phyloP scores from a whole-genome alignment of 1,140 invertebrate genomes.

The Varroa destructor region DNA sequence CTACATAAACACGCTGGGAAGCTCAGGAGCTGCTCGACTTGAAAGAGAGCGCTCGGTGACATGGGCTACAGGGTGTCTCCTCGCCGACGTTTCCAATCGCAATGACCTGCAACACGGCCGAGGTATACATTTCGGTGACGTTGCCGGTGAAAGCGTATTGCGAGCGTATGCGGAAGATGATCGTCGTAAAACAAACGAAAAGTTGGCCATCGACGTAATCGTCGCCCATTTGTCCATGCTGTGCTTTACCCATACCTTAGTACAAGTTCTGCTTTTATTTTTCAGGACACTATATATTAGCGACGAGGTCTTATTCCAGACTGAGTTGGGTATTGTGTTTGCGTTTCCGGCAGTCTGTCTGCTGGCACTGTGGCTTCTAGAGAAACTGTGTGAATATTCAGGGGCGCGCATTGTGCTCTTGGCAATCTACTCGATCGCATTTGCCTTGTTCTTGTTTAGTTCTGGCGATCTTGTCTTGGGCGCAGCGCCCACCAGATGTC shows the following conservation, averaged over 20 bases:
- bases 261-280: not conserved
- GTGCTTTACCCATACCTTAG: not conserved
- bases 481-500: not conserved
- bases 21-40: no score
- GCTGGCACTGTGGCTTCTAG: not conserved
- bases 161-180: no score
- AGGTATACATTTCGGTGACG: no score
- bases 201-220: no score
- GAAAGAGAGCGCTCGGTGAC: no score
- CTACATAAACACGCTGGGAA: no score
- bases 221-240: not conserved
- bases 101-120: no score
- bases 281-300: not conserved
- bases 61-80: no score
- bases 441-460: not conserved
- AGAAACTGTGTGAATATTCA: no score
- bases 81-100: no score
- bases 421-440: not conserved
- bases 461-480: constrained; percentile 1
- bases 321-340: not conserved
- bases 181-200: no score
- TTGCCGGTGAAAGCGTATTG: no score
- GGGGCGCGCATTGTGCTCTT: not conserved
- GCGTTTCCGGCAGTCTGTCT: not conserved
- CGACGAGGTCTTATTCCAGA: not conserved